phyloP scores from a whole-genome alignment of 2,888 invertebrate species.

The Anorthoa munda region DNA sequence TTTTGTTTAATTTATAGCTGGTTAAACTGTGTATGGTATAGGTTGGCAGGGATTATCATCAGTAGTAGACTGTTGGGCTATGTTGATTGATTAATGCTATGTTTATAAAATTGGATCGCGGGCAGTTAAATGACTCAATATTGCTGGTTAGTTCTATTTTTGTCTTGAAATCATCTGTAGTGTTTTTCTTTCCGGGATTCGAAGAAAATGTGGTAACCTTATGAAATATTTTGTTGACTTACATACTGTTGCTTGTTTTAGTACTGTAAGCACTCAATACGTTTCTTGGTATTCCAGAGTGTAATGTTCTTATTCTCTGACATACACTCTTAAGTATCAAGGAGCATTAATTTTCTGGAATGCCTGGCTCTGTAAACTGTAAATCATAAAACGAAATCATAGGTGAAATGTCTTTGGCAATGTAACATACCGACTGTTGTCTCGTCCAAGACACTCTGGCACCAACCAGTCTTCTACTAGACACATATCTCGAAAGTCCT shows the following conservation, averaged over 20 bases:
- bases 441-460: slow-evolving; percentile 40
- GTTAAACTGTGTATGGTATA: slow-evolving; percentile 37
- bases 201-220: slow-evolving; percentile 31
- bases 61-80: neutral
- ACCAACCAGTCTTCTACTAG: slow-evolving; percentile 34
- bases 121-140: slow-evolving; percentile 43
- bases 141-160: slow-evolving; percentile 35
- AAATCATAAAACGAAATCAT: slow-evolving; percentile 21
- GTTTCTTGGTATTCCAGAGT: slow-evolving; percentile 4
- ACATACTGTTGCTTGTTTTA: slow-evolving; percentile 5
- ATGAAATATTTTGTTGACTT: slow-evolving; percentile 34
- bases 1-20: slow-evolving; percentile 43
- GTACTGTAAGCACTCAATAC: neutral
- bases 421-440: neutral
- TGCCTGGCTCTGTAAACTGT: slow-evolving; percentile 2
- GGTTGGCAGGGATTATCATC: slow-evolving; percentile 12
- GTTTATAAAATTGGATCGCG: slow-evolving; percentile 7
- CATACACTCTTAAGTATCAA: neutral
- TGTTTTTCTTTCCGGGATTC: slow-evolving; percentile 32
- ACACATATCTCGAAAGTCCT: neutral
- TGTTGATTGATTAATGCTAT: slow-evolving; percentile 38
- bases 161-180: slow-evolving; percentile 15
- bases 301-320: neutral
- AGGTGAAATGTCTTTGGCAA: slow-evolving; percentile 21
- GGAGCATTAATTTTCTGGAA: slow-evolving; percentile 13